Percentiles rank a stretch among this genome's conserved stretches.
phyloP scores from a whole-genome alignment of 2,888 invertebrate species.

The Punctoribates punctum region DNA sequence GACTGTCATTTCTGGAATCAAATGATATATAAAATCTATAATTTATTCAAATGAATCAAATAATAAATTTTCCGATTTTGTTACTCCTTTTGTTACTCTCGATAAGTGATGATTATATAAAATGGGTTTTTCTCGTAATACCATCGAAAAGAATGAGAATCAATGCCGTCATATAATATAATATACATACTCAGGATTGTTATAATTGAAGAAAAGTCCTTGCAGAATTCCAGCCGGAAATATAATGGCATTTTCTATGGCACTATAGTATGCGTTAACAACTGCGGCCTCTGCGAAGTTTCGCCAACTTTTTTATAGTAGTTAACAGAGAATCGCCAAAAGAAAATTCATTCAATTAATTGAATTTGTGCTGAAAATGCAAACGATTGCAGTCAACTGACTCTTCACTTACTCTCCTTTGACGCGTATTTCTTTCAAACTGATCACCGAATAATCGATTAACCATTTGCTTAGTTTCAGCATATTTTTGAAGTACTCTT shows the following conservation, averaged over 20 bases:
- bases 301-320: conserved; percentile 60
- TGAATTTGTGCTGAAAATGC: neutral
- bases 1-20: neutral
- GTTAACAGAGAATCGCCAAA: conserved; percentile 5
- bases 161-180: no score
- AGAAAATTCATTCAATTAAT: conserved; percentile 54
- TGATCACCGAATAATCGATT: conserved; percentile 71
- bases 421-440: conserved; percentile 63
- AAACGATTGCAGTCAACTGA: neutral
- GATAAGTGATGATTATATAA: no score
- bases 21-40: neutral
- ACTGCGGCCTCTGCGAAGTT: conserved; percentile 76
- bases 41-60: neutral
- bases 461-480: conserved; percentile 74
- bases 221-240: conserved; percentile 49
- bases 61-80: neutral
- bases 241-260: conserved; percentile 74
- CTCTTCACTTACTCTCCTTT: conserved; percentile 47
- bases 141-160: no score
- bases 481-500: conserved; percentile 70
- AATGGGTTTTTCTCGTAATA: no score
- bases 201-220: conserved; percentile 51
- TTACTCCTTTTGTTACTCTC: no score
- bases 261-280: conserved; percentile 80
- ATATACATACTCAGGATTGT: conserved; percentile 49